Base-by-base conservation (phyloP, 2,113 vertebrate genomes). In the Phalacrocorax carbo region DNA sequence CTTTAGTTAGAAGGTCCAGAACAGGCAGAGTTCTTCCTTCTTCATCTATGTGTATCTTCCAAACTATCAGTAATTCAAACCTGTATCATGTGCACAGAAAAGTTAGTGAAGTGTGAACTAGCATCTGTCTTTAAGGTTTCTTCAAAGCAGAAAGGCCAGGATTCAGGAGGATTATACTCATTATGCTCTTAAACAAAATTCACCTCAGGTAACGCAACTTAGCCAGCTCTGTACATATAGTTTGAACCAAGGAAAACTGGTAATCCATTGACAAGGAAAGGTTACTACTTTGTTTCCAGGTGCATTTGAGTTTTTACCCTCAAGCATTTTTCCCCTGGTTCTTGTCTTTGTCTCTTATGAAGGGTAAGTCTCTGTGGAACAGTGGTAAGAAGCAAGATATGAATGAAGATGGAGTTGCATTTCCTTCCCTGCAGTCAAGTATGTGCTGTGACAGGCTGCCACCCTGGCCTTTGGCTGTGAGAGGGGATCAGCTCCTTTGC, bases 1-100 rank as follows among this genome's bases (percentile, higher is more conserved):
- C 92, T 97, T 98, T 98, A 54, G 98, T 88, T 90, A 99, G 96
- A n/a, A 99, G 98, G 90, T 99, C 98, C 93, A 99, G 93, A 70
- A 97, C 91, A 27, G 98, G 98, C 0, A 44, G 95, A 10, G 98
- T 94, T 54, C 42, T 97, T 70, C 99, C 99, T 54, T 98, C 97
- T 44, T 97, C 95, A n/a, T 97, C 90, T 2, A 98, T 90, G 7
- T 94, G 81, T 62, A 99, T 98, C 96, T 82, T 98, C 98, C 99
- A 99, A 29, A 98, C 96, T 32, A 99, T 73, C 57, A 97, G 46
- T 75, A 99, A 18, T 42, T 98, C 97, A 94, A 98, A 97, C 88
- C 99, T 99, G 96, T 42, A 80, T 11, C 23, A 5, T 3, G 13
- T 13, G 52, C 80, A 93, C 19, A 72, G 60, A 15, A 27, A 57